Base-by-base conservation (phyloP, 2,113 vertebrate genomes). In the Odontophorus gujanensis region DNA sequence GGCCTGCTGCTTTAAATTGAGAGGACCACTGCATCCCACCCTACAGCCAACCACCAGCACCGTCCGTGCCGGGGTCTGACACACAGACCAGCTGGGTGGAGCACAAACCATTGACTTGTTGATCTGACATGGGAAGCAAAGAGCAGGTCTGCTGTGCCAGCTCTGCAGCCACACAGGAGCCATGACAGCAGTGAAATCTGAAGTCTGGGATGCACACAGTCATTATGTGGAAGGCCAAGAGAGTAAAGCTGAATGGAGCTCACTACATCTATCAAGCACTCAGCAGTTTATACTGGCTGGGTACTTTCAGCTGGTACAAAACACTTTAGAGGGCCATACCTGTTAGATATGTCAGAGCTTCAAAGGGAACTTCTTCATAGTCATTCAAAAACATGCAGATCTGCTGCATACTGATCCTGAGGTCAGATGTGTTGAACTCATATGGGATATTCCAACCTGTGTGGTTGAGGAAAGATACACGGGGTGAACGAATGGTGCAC, bases 381-480 rank as follows among this genome's bases (percentile, higher is more conserved):
- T 99, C 98, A 81, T 99, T 98, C 90, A 99, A 97, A 94, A 99
- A 99, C 99, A 99, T 99, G 96, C 99, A 98, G 84, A 99, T 98
- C 97, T 99, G 99, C 65, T 95, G 97, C 96, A 99, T 97, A 36
- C 99, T 99, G 95, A 99, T 99, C 85, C 98, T 97, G 69, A 99
- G 95, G 92, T 99, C 99, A 24, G 99, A 99, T 86, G 99, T 99
- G 0, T 99, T 99, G 94, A 99, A 99, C 92, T 99, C 99, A 4
- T 99, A 99, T 1, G 99, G 99, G 94, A 99, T 99, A 93, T 99
- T 99, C 99, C 99, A 99, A 53, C 99, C 99, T 99, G 92, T 77
- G 48, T 3, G 19, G 45, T 87, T 55, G 30, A 94, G 78, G 87
- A 80, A 51, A 92, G 42, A 88, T 18, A 32, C 1, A 47, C 14